Evolutionary conservation across 2,797 vertebrate species (phyloP).

Genomic region (Gymnoscopelus microlampas): DNA sequence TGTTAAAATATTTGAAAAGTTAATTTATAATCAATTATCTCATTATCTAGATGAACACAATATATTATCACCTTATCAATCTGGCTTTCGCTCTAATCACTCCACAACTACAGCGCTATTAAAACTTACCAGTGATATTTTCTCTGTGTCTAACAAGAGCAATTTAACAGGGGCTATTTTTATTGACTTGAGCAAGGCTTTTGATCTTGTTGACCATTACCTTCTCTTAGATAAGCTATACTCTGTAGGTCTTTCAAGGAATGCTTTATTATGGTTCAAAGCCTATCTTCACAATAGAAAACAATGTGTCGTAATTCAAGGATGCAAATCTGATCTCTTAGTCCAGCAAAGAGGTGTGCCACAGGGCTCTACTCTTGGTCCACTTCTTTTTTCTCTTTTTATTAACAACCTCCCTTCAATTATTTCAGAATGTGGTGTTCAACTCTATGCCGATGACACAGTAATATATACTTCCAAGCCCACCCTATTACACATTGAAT

Average conservation of each 20-base stretch:
- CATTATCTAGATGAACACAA: neutral
- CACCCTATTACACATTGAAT: neutral
- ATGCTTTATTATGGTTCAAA: constrained; percentile 2
- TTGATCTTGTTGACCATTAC: neutral
- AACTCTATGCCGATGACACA: constrained; percentile 4
- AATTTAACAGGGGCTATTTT: neutral
- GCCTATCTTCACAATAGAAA: neutral
- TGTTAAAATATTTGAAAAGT: neutral
- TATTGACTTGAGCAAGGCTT: constrained; percentile 4
- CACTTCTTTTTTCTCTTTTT: neutral
- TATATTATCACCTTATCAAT: constrained; percentile 7
- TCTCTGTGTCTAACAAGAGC: neutral
- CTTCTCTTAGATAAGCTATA: too few relatives aligned
- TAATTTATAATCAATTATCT: neutral
- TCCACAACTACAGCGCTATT: neutral
- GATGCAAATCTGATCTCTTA: neutral
- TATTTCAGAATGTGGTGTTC: neutral
- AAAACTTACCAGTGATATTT: neutral
- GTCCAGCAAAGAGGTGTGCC: constrained; percentile 4
- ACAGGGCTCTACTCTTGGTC: neutral
- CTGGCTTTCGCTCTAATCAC: neutral
- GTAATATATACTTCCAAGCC: neutral
- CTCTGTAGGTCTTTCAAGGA: too few relatives aligned
- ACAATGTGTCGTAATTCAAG: constrained; percentile 4
- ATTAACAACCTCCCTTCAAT: neutral